Base-by-base conservation (phyloP, 30 jellyfish, hydroid and myxozoan genomes). In the Hydractinia echinata region DNA sequence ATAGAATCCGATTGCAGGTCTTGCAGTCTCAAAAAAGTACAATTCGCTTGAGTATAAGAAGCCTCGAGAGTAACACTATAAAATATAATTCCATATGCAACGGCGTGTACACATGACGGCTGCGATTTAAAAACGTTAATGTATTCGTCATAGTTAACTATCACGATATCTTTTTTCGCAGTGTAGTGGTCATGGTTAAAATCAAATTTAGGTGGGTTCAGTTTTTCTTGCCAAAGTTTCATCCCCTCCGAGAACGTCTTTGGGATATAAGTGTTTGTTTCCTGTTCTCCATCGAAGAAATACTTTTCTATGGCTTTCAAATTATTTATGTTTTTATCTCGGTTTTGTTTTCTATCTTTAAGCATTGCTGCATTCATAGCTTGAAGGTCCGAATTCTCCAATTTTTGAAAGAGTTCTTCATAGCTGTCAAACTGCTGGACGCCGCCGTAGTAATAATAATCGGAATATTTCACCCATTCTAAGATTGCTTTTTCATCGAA, bases 281-380 rank as follows among this genome's bases (percentile, higher is more conserved):
- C 10, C 0, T 6, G 53, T 8, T 10, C 8, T 49, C 49, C 76
- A 66, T 13, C 76, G 49, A 66, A 66, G 76, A 66, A 66, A 52
- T 66, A 66, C 15, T 13, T 66, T 66, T 52, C 76, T 66, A 66
- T 66, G 0, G 76, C 76, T 66, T 66, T 49, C 76, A 49, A 66
- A 66, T 66, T 49, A 7, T 66, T 13, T 8, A 66, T 13, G 4
- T 52, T 52, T 19, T 19, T 13, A 6, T 66, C 49, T 7, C 8
- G 21, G 1, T 66, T 66, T 8, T 66, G 10, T 49, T 19, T 13
- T 19, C 76, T 49, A 66, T 66, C 53, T 66, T 66, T 13, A 4
- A 66, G 49, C 21, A 52, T 52, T 10, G 8, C 15, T 8, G 21
- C 8, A 49, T 4, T 66, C 76, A 66, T 66, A 3, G 44, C 44